Base-by-base conservation (phyloP, 2,888 invertebrate species). In the Pardosa pseudoannulata region DNA sequence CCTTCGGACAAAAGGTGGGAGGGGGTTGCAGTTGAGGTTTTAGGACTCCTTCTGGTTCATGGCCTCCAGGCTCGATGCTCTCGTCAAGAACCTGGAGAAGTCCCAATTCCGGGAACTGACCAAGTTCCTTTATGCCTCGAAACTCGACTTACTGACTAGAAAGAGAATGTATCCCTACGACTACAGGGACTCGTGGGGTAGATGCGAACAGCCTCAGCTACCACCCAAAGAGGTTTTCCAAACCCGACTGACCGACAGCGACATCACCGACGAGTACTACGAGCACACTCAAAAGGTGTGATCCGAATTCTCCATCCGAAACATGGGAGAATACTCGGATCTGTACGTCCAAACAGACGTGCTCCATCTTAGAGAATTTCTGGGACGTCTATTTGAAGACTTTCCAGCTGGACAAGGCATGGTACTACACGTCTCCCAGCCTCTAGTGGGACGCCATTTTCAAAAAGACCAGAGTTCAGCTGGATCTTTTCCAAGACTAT, bases 391-490 rank as follows among this genome's bases (percentile, higher is more conserved):
- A n/a, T n/a, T n/a, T n/a, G n/a, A n/a, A n/a, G n/a, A n/a, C n/a
- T n/a, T n/a, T n/a, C n/a, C n/a, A n/a, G 89, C 88, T 91, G 46
- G 90, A 90, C 85, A 90, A 90, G 9, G 32, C 29, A 11, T 79
- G 64, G 64, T 64, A 71, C 29, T 90, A 80, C 64, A 90, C 89
- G 7, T 74, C 87, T 68, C 91, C 91, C 7, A 90, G 90, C 7
- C 81, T 91, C 36, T 88, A 90, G 23, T 91, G 90, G 90, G 89
- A 90, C 87, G 90, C 90, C 13, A 89, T 88, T 87, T 19, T 91
- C 19, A 90, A 90, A 87, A 7, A 29, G 6, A 65, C 65, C 2
- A 32, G 19, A 28, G 32, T 65, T 19, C 16, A 29, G n/a, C 3
- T 65, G 19, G 28, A 65, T 29, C 65, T 29, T 9, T 7, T 65